Evolutionary conservation across 2,113 vertebrate species (phyloP).

Genomic region (Oryctolagus cuniculus): DNA sequence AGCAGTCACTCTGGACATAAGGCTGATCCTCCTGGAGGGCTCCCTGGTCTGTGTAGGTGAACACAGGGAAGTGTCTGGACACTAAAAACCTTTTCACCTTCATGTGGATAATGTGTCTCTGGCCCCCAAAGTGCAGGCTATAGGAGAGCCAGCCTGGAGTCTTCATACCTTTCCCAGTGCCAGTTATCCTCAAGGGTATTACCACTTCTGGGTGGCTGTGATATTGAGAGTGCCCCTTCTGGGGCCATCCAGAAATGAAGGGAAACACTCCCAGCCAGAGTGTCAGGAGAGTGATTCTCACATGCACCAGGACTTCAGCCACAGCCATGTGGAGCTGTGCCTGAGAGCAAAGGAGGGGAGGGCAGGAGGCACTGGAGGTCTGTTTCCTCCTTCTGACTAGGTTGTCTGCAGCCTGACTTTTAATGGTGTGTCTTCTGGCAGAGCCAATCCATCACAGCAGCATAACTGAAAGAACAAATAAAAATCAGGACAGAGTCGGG

Average conservation of each 20-base stretch:
- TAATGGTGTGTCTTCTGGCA: background rate
- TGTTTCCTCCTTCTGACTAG: background rate
- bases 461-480: background rate
- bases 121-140: background rate
- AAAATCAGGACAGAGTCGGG: background rate
- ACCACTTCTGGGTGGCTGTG: conserved; percentile 34
- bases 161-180: background rate
- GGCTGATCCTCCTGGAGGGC: conserved; percentile 26
- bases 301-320: no score
- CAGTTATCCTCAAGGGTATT: conserved; percentile 32
- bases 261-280: background rate
- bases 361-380: background rate
- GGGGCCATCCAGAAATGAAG: background rate
- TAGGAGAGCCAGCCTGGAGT: no score
- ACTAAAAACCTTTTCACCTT: background rate
- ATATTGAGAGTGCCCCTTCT: background rate
- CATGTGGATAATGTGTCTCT: background rate
- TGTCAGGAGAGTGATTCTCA: no score
- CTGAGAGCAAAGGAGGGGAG: background rate
- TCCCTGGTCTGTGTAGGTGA: conserved; percentile 41
- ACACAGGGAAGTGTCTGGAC: conserved; percentile 4
- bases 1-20: conserved; percentile 29
- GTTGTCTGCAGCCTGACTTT: background rate
- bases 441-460: background rate
- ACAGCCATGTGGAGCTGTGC: background rate